Evolutionary conservation across 2,888 invertebrate genomes (phyloP), one percentile per base, ranked within the genome.

Genomic region (Metellina segmentata): DNA sequence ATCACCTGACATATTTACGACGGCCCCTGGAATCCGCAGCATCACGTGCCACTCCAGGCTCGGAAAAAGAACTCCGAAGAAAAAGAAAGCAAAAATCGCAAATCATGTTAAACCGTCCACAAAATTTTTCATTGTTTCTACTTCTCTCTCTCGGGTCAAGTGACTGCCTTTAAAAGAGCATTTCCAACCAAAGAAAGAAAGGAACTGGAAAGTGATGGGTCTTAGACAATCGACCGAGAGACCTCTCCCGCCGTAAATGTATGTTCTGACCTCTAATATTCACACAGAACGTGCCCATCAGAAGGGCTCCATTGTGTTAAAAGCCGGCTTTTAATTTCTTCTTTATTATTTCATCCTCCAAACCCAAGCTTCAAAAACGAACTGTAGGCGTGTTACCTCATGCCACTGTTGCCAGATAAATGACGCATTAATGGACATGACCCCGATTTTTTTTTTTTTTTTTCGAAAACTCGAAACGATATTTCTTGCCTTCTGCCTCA

Each of bases 401-500:
- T 90, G 90, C 90, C 90, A 86, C 85, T 70, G 90, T 86, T 69
- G 51, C 89, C 75, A 20, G 87, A 91, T 91, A 87, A 91, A 88
- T 91, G 91, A 75, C 83, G 71, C 87, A 87, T 91, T 88, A 91
- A 91, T 91, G 87, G 91, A 91, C 70, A 71, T 87, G 91, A 91
- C 91, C 87, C 83, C 91, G 61, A 85, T 90, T 85, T 11, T 82
- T 71, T 81, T 11, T 81, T 53, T 53, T 53, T 61, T 61, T 81
- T 20, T 19, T 52, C 7, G 5, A 69, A 69, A 49, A 82, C 48
- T n/a, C 19, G 83, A 90, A 85, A 81, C 90, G 90, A 91, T 87
- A 87, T 87, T 87, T 86, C 86, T 61, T 52, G 70, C 71, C 11
- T 61, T 74, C 48, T 77, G 6, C n/a, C 61, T 34, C 51, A 20